Evolutionary conservation across 2,113 vertebrate species (phyloP), one percentile per base, ranked within the genome.

Genomic region (Dolichallabes microphthalmus): DNA sequence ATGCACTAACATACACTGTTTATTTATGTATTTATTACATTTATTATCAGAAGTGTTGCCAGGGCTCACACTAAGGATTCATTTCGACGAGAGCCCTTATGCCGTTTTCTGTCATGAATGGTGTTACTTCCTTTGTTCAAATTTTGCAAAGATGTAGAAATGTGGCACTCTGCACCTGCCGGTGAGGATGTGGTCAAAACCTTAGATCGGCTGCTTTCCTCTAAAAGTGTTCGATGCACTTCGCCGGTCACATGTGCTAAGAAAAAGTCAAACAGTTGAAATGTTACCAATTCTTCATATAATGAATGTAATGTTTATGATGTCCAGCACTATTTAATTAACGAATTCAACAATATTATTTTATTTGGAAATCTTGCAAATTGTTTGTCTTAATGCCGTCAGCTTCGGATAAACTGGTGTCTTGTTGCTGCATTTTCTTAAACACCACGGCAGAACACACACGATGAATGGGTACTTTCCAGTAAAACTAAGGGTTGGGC

Each of bases 171-270:
- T 80, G 63, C 76, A 88, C 85, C 86, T 89, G 75, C 80, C 73
- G 55, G 58, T 60, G 82, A 91, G 91, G 91, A 91, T 90, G 91
- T 86, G 91, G 89, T 92, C 82, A 79, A 68, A 25, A 25, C 20
- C 17, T 82, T 73, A 55, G 7, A 58, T 27, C 17, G 5, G 45
- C 52, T 66, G 19, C 25, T 81, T 83, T 57, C 15, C n/a, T 60
- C 58, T 52, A 76, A 83, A 85, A 79, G 71, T 82, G 66, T 53
- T 85, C n/a, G 25, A 20, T 61, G 71, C 52, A 75, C 76, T 69
- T 52, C 57, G 61, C 13, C 64, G 82, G 25, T 79, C 76, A 35
- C 25, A 76, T 22, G 35, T n/a, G 14, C 25, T 30, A 82, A 60
- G 39, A 82, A 27, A 50, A 45, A 30, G 35, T 53, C 10, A 12